Percentiles rank a stretch among this genome's conserved stretches.
Conservation (phyloP, 2,113 vertebrate genomes). For the Okapia johnstoni region DNA sequence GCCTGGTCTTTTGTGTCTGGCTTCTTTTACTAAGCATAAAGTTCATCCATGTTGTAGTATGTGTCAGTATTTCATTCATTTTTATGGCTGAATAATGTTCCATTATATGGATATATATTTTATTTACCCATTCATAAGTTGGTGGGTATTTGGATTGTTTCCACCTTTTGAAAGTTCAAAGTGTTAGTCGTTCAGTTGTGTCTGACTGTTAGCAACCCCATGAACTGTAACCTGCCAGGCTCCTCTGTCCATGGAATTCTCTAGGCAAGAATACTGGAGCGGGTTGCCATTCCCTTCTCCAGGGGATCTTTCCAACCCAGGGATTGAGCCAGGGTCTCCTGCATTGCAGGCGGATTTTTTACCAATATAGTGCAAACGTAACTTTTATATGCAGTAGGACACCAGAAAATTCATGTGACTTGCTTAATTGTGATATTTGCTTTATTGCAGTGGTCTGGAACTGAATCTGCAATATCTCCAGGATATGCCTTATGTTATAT, state of each 20-base stretch:
- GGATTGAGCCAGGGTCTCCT: neutral
- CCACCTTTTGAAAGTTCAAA: neutral
- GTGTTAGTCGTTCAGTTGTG: neutral
- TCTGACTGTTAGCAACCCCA: neutral
- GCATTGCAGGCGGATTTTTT: neutral
- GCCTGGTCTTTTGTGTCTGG: neutral
- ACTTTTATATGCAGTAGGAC: neutral
- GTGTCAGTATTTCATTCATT: neutral
- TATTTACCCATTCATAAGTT: neutral
- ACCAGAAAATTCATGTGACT: neutral
- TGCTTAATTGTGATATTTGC: neutral
- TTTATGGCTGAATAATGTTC: neutral
- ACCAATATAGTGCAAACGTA: neutral
- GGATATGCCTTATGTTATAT: neutral
- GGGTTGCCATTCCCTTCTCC: neutral
- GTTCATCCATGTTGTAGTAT: neutral
- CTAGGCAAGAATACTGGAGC: neutral
- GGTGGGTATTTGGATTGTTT: neutral
- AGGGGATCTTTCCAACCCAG: neutral
- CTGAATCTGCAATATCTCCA: neutral
- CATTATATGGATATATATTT: neutral
- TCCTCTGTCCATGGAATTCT: neutral
- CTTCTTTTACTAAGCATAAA: neutral
- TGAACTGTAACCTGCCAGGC: neutral
- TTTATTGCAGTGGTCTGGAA: neutral